These are phyloP conservation scores for Chelonus formosanus DNA, from an alignment of 2,888 invertebrate species.

Conservation along the genomic window DNA sequence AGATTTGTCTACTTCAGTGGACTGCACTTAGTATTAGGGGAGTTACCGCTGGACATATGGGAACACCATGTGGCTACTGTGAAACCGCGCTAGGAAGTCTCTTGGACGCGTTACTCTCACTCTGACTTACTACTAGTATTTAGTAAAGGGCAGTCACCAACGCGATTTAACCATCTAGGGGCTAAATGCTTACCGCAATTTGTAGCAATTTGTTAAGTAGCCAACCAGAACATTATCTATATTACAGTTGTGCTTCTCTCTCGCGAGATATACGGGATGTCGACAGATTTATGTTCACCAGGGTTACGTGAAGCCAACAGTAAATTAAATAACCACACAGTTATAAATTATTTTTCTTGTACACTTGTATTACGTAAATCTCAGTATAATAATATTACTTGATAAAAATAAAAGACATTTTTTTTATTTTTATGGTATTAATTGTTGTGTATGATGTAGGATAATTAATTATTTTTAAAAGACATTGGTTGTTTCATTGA, in stretches of 20 bases:
- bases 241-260: conserved; percentile 54
- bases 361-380: too few species aligned
- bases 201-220: conserved; percentile 66
- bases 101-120: conserved; percentile 21
- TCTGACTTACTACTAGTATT: conserved; percentile 4
- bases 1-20: conserved; percentile 50
- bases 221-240: conserved; percentile 63
- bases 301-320: conserved; percentile 15
- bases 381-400: background rate
- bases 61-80: conserved; percentile 63
- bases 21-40: conserved; percentile 46
- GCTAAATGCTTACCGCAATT: conserved; percentile 62
- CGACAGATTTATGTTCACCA: conserved; percentile 57
- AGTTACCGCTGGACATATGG: conserved; percentile 59
- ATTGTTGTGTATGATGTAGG: too few species aligned
- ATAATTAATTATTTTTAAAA: too few species aligned
- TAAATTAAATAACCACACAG: conserved; percentile 15
- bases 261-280: conserved; percentile 52
- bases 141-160: conserved; percentile 35
- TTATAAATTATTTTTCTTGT: conserved; percentile 1
- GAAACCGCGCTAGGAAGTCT: conserved; percentile 31
- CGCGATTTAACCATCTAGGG: conserved; percentile 47
- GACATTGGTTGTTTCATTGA: too few species aligned
- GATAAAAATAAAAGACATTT: background rate
- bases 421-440: too few species aligned